Evolutionary conservation across 2,888 invertebrate genomes (phyloP).

Genomic region (Leptinotarsa haldemani): DNA sequence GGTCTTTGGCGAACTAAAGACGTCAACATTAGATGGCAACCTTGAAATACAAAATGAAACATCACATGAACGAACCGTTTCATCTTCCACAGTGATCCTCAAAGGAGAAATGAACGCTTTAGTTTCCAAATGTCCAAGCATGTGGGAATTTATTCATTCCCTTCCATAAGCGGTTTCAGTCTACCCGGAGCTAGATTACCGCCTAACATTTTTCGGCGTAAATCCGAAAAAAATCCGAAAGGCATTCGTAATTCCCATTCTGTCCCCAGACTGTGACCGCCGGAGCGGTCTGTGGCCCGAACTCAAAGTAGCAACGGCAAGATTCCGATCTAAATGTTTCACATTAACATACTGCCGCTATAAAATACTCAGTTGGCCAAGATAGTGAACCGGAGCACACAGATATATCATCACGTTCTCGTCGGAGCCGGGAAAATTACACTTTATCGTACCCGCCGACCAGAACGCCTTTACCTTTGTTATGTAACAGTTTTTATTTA

Average conservation of each 20-base stretch:
- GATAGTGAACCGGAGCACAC: conserved; percentile 54
- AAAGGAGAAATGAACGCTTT: too few species aligned
- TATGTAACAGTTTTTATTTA: conserved; percentile 53
- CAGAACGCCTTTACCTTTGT: conserved; percentile 48
- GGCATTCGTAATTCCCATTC: conserved; percentile 1
- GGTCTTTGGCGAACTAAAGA: too few species aligned
- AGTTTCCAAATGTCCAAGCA: not conserved
- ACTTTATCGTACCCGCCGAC: conserved; percentile 49
- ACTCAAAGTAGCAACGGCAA: conserved; percentile 62
- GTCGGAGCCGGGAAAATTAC: conserved; percentile 54
- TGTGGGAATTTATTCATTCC: not conserved
- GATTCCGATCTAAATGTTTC: conserved; percentile 66
- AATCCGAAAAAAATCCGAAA: conserved; percentile 11
- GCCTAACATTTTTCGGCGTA: conserved; percentile 4
- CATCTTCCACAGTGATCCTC: too few species aligned
- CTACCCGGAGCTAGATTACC: not conserved
- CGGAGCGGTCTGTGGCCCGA: conserved; percentile 28
- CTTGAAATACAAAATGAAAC: too few species aligned
- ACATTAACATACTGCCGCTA: conserved; percentile 65
- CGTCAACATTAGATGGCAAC: too few species aligned
- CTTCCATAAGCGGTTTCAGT: not conserved
- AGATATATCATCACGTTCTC: conserved; percentile 56
- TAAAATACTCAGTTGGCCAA: conserved; percentile 57
- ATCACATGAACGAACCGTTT: too few species aligned
- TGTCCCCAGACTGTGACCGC: conserved; percentile 22